phyloP scores from a whole-genome alignment of 37 sponge, comb jelly and placozoan genomes.

The Eunapius fragilis region DNA sequence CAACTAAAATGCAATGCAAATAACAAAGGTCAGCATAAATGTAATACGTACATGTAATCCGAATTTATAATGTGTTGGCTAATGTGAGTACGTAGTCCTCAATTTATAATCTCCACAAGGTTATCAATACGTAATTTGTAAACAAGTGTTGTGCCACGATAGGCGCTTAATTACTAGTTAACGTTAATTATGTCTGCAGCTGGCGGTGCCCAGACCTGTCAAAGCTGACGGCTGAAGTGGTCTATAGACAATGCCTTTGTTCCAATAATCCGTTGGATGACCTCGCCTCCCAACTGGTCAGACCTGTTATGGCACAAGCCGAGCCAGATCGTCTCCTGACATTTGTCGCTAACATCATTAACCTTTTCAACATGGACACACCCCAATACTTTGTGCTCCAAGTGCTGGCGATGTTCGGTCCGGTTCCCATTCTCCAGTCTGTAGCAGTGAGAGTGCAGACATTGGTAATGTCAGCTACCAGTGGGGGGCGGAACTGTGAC shows the following conservation, averaged over 20 bases:
- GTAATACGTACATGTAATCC: too few species aligned
- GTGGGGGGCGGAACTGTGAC: background rate
- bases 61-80: too few species aligned
- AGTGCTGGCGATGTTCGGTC: slow-evolving; percentile 21
- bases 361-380: slow-evolving; percentile 1
- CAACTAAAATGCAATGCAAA: too few species aligned
- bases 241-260: background rate
- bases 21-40: too few species aligned
- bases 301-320: background rate
- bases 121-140: too few species aligned
- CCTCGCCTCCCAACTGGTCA: background rate
- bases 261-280: background rate
- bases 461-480: slow-evolving; percentile 5
- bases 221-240: slow-evolving; percentile 12
- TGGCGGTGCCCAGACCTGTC: slow-evolving; percentile 36
- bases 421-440: slow-evolving; percentile 22
- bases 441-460: slow-evolving; percentile 18
- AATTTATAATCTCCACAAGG: background rate
- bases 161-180: too few species aligned
- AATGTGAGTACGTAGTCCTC: too few species aligned
- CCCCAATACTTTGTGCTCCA: slow-evolving; percentile 19
- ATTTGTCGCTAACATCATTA: background rate
- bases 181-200: too few species aligned
- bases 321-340: background rate
- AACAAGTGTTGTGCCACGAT: too few species aligned